phyloP scores from a whole-genome alignment of 1,140 invertebrate genomes.

The Rhagoletis pomonella region DNA sequence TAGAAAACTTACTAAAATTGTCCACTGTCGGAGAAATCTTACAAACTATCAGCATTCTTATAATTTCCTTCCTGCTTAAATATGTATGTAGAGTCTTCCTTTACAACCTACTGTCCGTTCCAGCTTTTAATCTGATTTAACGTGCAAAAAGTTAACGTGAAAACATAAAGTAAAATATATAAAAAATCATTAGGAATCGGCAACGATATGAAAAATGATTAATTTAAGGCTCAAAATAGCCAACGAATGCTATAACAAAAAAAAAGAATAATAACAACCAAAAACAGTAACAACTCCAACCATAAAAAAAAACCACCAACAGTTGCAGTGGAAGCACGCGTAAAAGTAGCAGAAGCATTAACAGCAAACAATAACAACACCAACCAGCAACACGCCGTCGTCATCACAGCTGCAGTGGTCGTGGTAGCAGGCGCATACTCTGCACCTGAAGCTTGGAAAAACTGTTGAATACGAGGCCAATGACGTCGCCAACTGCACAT shows the following conservation, averaged over 20 bases:
- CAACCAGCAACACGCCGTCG: not conserved
- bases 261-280: slow-evolving; percentile 11
- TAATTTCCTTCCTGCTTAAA: no score
- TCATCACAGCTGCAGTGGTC: not conserved
- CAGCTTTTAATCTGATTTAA: no score
- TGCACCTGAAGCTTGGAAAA: not conserved
- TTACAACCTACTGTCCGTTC: no score
- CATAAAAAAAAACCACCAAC: not conserved
- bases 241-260: slow-evolving; percentile 29
- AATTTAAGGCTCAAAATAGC: slow-evolving; percentile 42
- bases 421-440: not conserved
- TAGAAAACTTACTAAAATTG: no score
- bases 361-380: not conserved
- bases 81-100: no score
- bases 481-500: slow-evolving; percentile 40
- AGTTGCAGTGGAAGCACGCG: not conserved
- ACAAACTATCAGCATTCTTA: no score
- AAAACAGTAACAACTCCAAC: not conserved
- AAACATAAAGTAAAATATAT: not conserved
- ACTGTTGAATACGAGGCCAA: slow-evolving; percentile 41
- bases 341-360: not conserved
- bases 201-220: slow-evolving; percentile 37
- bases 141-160: no score
- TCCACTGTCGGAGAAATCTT: no score
- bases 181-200: slow-evolving; percentile 25